phyloP scores from a whole-genome alignment of 2,113 vertebrate species.

The Mesocricetus auratus region DNA sequence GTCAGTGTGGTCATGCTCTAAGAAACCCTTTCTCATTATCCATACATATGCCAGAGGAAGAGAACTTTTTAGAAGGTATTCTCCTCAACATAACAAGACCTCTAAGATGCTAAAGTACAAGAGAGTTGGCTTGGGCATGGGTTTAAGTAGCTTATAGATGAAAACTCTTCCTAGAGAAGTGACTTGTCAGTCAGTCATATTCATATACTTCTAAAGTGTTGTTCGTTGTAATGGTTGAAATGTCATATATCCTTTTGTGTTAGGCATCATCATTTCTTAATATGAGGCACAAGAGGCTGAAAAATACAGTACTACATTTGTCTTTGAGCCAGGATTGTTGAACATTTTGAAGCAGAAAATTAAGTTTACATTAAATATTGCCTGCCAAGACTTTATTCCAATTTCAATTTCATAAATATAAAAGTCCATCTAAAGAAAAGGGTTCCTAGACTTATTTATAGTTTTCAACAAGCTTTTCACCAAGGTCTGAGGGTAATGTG shows the following conservation, averaged over 20 bases:
- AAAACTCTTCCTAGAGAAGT: slow-evolving; percentile 20
- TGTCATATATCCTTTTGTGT: neutral
- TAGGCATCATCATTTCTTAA: slow-evolving; percentile 52
- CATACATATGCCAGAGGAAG: neutral
- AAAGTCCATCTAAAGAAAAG: slow-evolving; percentile 60
- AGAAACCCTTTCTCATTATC: neutral
- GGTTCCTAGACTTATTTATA: neutral
- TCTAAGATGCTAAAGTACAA: slow-evolving; percentile 38
- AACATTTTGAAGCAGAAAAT: slow-evolving; percentile 60
- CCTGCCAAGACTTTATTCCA: slow-evolving; percentile 21
- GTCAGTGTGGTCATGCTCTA: neutral
- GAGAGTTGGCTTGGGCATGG: neutral
- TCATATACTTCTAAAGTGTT: neutral
- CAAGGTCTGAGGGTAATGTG: neutral
- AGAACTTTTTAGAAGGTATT: neutral
- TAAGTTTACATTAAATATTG: slow-evolving; percentile 54
- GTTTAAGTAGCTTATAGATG: slow-evolving; percentile 12
- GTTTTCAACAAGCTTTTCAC: slow-evolving; percentile 36
- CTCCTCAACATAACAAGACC: slow-evolving; percentile 40
- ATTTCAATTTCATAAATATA: slow-evolving; percentile 57
- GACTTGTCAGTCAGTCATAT: slow-evolving; percentile 37
- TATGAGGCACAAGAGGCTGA: neutral
- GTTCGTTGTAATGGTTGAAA: neutral
- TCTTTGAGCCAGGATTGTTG: slow-evolving; percentile 33
- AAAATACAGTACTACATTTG: neutral